phyloP scores from a whole-genome alignment of 2,888 invertebrate genomes.

The Eretmocerus hayati region DNA sequence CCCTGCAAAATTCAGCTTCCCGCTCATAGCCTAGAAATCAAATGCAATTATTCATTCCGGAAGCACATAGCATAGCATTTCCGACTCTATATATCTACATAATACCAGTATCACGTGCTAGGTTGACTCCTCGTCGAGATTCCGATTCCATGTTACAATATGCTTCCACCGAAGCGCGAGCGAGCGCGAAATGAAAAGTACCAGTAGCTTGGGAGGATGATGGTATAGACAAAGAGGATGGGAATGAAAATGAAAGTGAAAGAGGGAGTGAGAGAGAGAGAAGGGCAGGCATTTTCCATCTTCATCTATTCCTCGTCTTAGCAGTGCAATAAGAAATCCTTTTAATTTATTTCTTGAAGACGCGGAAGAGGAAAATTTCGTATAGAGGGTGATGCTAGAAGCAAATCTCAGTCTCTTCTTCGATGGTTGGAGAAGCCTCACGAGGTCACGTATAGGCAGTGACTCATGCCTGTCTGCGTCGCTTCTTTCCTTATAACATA shows the following conservation, averaged over 20 bases:
- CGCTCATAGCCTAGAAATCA: too few species aligned
- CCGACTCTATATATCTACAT: too few species aligned
- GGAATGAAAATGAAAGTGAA: constrained; percentile 8
- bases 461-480: constrained; percentile 33
- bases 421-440: constrained; percentile 9
- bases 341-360: constrained; percentile 29
- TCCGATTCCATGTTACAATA: too few species aligned
- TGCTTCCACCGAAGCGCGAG: not conserved
- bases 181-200: constrained; percentile 5
- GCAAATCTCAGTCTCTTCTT: too few species aligned
- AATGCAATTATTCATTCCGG: too few species aligned
- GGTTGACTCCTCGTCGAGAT: too few species aligned
- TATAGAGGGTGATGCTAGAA: constrained; percentile 12
- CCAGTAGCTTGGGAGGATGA: not conserved
- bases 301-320: constrained; percentile 16
- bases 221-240: constrained; percentile 3
- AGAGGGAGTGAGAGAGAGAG: not conserved
- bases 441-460: constrained; percentile 43
- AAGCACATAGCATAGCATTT: too few species aligned
- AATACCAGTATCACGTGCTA: too few species aligned
- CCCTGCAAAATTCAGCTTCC: too few species aligned
- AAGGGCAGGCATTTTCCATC: constrained; percentile 11
- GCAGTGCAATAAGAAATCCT: constrained; percentile 21
- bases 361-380: constrained; percentile 5
- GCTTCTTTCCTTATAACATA: constrained; percentile 12